These are phyloP conservation scores for Helostoma temminkii DNA, from an alignment of 2,797 vertebrate species.

Conservation along the genomic window DNA sequence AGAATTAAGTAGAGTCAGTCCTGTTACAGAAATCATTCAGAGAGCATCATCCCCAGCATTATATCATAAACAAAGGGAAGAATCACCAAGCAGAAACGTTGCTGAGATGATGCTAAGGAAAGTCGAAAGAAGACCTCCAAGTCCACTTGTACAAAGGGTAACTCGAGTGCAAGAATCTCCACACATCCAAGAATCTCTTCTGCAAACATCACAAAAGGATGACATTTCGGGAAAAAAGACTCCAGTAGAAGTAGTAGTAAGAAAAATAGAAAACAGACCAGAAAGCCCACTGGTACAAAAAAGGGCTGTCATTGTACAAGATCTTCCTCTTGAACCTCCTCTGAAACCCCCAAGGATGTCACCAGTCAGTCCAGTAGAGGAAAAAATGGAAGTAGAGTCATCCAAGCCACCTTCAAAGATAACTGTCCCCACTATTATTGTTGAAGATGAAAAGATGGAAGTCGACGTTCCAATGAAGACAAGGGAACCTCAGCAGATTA, in stretches of 20 bases:
- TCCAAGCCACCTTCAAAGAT: slow-evolving; percentile 58
- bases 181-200: slow-evolving; percentile 55
- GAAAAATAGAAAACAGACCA: slow-evolving; percentile 83
- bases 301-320: slow-evolving; percentile 65
- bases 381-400: slow-evolving; percentile 83
- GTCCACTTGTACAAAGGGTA: slow-evolving; percentile 84
- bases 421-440: slow-evolving; percentile 82
- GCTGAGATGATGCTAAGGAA: slow-evolving; percentile 80
- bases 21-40: slow-evolving; percentile 76
- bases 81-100: slow-evolving; percentile 73
- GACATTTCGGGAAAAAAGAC: slow-evolving; percentile 75
- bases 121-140: slow-evolving; percentile 81
- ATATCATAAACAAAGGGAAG: slow-evolving; percentile 67
- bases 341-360: slow-evolving; percentile 68
- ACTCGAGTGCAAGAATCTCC: slow-evolving; percentile 78
- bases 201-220: slow-evolving; percentile 60
- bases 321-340: slow-evolving; percentile 56
- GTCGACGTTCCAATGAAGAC: slow-evolving; percentile 52
- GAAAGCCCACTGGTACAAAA: slow-evolving; percentile 84
- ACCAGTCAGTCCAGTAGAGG: slow-evolving; percentile 60
- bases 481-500: slow-evolving; percentile 58
- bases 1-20: slow-evolving; percentile 74
- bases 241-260: slow-evolving; percentile 73
- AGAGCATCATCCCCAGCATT: slow-evolving; percentile 78
- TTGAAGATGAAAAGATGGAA: slow-evolving; percentile 83